These are phyloP conservation scores for Hypselothyrea guttata DNA, from an alignment of 2,888 invertebrate genomes.

Conservation along the genomic window DNA sequence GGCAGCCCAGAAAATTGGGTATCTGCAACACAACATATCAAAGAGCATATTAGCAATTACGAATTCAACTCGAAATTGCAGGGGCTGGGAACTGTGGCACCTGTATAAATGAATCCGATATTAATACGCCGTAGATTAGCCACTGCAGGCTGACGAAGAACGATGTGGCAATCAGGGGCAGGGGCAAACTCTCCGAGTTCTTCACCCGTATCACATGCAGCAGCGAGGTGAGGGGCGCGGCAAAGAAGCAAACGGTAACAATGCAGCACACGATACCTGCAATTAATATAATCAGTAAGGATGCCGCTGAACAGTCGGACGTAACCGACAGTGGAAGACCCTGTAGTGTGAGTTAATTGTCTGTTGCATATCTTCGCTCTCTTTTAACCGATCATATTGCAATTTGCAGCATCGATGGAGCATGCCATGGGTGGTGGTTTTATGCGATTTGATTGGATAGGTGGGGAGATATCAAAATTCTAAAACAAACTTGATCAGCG, in stretches of 20 bases:
- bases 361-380: too few species aligned
- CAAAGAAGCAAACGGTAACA: conserved; percentile 90
- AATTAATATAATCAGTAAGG: not conserved
- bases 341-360: too few species aligned
- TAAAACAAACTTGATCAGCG: too few species aligned
- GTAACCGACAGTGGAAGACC: too few species aligned
- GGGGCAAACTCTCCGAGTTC: conserved; percentile 93
- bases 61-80: conserved; percentile 1
- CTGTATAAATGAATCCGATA: conserved; percentile 90
- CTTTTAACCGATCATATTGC: too few species aligned
- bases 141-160: conserved; percentile 92
- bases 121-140: conserved; percentile 91
- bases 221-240: conserved; percentile 90
- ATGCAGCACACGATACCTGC: conserved; percentile 86
- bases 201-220: conserved; percentile 90
- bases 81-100: conserved; percentile 82
- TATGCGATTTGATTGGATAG: too few species aligned
- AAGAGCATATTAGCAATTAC: not conserved
- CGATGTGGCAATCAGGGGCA: conserved; percentile 92
- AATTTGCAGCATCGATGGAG: too few species aligned
- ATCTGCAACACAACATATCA: conserved; percentile 83
- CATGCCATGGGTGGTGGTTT: too few species aligned
- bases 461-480: too few species aligned
- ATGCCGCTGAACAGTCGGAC: too few species aligned
- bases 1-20: conserved; percentile 90